These are phyloP conservation scores for Lasioglossum vierecki DNA, from an alignment of 2,888 invertebrate genomes.

Conservation along the genomic window DNA sequence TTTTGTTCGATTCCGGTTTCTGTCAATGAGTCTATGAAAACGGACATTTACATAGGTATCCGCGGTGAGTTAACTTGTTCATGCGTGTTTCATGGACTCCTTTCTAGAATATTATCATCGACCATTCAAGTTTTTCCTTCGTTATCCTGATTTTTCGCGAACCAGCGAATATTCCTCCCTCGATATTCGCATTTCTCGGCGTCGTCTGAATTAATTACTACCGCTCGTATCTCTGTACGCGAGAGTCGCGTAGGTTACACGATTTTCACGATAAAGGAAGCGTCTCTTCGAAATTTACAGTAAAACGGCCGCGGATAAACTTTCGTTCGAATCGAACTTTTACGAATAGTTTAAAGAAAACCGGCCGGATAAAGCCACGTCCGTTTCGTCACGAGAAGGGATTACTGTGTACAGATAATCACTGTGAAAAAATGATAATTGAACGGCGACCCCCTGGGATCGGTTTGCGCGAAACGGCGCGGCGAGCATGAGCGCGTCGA, in stretches of 20 bases:
- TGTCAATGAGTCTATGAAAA: constrained; percentile 3
- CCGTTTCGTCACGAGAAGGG: not conserved
- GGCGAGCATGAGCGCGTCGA: constrained; percentile 50
- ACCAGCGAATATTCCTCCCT: not conserved
- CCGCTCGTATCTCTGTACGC: not conserved
- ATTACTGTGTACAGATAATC: not conserved
- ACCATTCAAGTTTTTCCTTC: not conserved
- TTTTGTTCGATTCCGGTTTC: not conserved
- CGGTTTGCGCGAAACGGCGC: constrained; percentile 50
- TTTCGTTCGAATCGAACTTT: not conserved
- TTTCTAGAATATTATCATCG: constrained; percentile 1
- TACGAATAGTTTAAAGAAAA: not conserved
- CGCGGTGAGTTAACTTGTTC: not conserved
- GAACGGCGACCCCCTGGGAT: constrained; percentile 42
- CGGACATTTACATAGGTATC: not conserved
- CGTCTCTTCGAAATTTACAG: too few species aligned
- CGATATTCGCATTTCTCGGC: not conserved
- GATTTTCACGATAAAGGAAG: not conserved
- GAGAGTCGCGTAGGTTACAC: not conserved
- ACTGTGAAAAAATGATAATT: constrained; percentile 10
- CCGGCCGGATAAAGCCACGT: not conserved
- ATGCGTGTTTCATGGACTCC: not conserved
- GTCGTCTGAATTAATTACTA: not conserved
- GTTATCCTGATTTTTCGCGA: not conserved
- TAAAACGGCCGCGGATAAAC: not conserved